Conservation (phyloP, 2,888 invertebrate species). For the Ormyrus rosae region DNA sequence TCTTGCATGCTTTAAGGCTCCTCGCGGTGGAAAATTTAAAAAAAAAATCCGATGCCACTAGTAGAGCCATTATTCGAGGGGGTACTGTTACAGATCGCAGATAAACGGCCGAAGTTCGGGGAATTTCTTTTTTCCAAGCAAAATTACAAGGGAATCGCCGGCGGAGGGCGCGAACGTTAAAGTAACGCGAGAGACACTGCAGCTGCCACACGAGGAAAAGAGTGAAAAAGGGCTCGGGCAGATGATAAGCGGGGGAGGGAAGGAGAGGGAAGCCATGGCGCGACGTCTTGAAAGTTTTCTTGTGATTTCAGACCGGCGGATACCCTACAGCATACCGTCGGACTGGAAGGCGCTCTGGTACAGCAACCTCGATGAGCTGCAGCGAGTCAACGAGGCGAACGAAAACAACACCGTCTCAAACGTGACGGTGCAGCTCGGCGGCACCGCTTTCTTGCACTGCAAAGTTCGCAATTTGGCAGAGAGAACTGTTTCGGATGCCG, state of each 20-base stretch:
- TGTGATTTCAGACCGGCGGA: conserved; percentile 70
- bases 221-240: not conserved
- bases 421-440: conserved; percentile 86
- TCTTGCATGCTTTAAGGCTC: too few relatives aligned
- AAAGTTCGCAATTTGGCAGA: conserved; percentile 86
- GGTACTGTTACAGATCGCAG: too few relatives aligned
- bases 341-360: conserved; percentile 74
- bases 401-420: conserved; percentile 87
- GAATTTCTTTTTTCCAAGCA: too few relatives aligned
- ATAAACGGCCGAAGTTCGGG: too few relatives aligned
- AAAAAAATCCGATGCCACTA: too few relatives aligned
- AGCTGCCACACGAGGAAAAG: not conserved
- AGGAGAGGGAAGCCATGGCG: not conserved
- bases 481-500: conserved; percentile 79
- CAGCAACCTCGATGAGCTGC: conserved; percentile 73
- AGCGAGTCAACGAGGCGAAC: conserved; percentile 75
- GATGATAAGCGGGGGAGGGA: not conserved
- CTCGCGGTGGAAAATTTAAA: too few relatives aligned
- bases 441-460: conserved; percentile 88
- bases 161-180: too few relatives aligned
- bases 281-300: conserved; percentile 40
- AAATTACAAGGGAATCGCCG: too few relatives aligned
- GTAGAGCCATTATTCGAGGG: too few relatives aligned
- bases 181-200: not conserved
- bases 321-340: conserved; percentile 73